These are phyloP conservation scores for Chorisops tibialis DNA, from an alignment of 2,888 invertebrate genomes.

Conservation along the genomic window DNA sequence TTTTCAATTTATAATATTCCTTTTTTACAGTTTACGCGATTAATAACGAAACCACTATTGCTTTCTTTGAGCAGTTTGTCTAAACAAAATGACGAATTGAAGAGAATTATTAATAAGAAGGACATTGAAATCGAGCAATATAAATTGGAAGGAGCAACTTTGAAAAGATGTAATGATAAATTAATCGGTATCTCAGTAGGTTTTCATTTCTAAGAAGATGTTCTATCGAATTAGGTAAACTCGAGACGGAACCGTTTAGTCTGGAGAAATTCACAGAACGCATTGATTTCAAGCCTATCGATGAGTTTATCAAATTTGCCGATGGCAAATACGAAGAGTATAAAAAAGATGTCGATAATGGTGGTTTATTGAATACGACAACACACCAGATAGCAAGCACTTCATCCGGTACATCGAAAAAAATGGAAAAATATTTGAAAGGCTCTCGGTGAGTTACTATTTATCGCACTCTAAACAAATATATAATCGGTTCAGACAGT, in stretches of 20 bases:
- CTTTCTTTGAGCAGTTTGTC: slow-evolving; percentile 35
- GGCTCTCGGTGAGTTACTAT: slow-evolving; percentile 5
- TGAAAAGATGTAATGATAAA: slow-evolving; percentile 41
- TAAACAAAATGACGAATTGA: slow-evolving; percentile 37
- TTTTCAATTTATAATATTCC: background rate
- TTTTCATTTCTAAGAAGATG: too few relatives aligned
- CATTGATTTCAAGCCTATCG: background rate
- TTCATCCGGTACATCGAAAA: background rate
- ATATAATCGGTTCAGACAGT: too few relatives aligned
- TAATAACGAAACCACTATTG: slow-evolving; percentile 37
- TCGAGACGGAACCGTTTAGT: slow-evolving; percentile 12
- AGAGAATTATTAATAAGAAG: slow-evolving; percentile 41
- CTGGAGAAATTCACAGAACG: background rate
- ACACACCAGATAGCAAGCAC: background rate
- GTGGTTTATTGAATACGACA: background rate
- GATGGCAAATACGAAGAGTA: background rate
- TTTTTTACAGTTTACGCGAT: slow-evolving; percentile 38
- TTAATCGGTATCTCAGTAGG: too few relatives aligned
- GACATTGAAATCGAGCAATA: slow-evolving; percentile 46
- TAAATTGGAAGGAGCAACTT: slow-evolving; percentile 41
- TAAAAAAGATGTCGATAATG: background rate
- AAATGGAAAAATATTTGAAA: background rate
- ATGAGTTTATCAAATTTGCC: slow-evolving; percentile 11
- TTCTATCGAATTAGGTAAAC: slow-evolving; percentile 12
- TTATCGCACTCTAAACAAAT: too few relatives aligned